A percentile compares a stretch with the other conserved stretches of the same genome.
phyloP scores from a whole-genome alignment of 2,113 vertebrate genomes.

The Donacobius atricapilla region DNA sequence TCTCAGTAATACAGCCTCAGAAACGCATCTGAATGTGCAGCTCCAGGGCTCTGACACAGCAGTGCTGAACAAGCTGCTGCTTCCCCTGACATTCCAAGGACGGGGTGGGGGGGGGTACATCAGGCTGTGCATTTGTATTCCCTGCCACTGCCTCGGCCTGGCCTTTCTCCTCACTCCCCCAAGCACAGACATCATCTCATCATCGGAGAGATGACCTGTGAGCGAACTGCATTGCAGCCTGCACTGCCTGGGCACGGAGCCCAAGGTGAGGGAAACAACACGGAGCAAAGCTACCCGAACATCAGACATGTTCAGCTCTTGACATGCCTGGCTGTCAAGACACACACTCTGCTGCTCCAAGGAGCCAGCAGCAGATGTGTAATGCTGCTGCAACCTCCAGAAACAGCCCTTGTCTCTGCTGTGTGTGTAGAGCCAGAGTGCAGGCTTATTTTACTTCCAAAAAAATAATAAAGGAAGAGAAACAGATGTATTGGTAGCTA shows the following conservation, averaged over 20 bases:
- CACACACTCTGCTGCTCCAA: background rate
- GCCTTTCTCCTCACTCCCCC: background rate
- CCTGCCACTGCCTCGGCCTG: background rate
- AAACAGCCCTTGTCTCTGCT: background rate
- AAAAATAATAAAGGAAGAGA: background rate
- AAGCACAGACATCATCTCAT: slow-evolving; percentile 35
- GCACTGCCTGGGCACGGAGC: background rate
- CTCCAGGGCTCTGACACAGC: background rate
- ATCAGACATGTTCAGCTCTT: background rate
- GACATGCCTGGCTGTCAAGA: background rate
- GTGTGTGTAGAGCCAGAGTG: background rate
- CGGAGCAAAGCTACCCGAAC: rapidly evolving
- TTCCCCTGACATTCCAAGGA: background rate
- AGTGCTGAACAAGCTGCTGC: background rate
- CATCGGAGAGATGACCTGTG: background rate
- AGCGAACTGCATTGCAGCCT: background rate
- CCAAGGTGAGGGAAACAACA: background rate
- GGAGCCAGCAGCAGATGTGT: background rate
- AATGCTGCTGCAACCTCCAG: background rate
- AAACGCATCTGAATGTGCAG: background rate
- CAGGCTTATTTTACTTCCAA: background rate
- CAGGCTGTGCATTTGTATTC: background rate
- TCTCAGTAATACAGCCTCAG: background rate
- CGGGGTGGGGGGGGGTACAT: background rate
- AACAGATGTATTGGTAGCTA: background rate